Conservation (phyloP, 2,113 vertebrate genomes). For the Myanophis thanlyinensis region DNA sequence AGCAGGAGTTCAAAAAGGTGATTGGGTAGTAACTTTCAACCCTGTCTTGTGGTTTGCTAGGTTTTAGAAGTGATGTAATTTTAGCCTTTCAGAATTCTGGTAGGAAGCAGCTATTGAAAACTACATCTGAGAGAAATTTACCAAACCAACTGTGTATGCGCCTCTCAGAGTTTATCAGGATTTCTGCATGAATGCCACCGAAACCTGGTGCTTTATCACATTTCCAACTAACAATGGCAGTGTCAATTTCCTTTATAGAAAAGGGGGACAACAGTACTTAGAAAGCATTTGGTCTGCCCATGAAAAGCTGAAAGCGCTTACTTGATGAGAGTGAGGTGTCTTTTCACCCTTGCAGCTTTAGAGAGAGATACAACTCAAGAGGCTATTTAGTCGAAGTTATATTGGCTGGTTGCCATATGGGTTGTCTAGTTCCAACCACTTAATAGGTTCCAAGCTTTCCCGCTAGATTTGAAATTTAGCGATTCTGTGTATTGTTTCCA, state of each 20-base stretch:
- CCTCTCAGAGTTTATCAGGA: background rate
- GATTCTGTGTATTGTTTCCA: background rate
- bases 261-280: background rate
- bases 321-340: background rate
- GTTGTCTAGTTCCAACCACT: background rate
- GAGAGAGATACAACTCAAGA: background rate
- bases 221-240: background rate
- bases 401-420: background rate
- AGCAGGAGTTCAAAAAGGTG: background rate
- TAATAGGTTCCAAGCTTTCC: background rate
- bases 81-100: background rate
- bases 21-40: background rate
- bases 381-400: background rate
- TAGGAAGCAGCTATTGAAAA: background rate
- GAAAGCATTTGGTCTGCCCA: background rate
- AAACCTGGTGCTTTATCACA: background rate
- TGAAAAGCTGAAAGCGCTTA: background rate
- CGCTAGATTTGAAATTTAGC: background rate
- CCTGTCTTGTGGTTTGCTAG: background rate
- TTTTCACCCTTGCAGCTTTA: background rate
- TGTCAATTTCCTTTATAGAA: background rate
- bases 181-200: background rate
- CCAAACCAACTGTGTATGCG: background rate
- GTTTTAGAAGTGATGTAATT: background rate
- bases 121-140: background rate